Conservation (phyloP, 2,113 vertebrate genomes). For the Cathartes aura region DNA sequence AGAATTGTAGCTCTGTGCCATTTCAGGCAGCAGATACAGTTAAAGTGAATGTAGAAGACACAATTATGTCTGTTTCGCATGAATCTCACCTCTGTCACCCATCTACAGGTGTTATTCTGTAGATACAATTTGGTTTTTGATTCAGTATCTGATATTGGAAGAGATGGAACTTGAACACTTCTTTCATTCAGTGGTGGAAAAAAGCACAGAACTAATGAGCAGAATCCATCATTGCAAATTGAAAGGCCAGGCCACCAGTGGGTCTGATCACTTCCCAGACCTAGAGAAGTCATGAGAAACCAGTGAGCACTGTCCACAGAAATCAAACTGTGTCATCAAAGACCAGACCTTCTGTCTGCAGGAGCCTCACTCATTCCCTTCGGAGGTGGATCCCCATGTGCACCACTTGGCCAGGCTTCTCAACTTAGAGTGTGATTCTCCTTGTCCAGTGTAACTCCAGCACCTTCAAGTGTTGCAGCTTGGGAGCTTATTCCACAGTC, state of each 20-base stretch:
- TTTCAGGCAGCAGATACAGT: background rate
- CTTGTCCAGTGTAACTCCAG: background rate
- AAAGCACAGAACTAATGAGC: background rate
- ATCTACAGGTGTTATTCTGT: background rate
- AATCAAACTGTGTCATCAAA: background rate
- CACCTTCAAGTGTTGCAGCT: background rate
- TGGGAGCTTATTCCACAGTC: background rate
- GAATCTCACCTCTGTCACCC: background rate
- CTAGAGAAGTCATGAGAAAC: background rate
- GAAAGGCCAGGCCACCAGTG: background rate
- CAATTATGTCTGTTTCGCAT: background rate
- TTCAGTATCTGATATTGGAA: background rate
- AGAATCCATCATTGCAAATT: background rate
- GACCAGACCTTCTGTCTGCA: background rate
- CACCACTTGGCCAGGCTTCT: background rate
- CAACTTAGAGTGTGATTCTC: background rate
- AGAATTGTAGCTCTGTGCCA: background rate
- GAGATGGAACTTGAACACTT: background rate
- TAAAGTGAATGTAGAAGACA: background rate
- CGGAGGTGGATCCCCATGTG: background rate
- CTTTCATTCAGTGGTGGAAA: background rate
- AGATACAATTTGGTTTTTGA: background rate
- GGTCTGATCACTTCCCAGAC: background rate
- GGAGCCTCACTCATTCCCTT: background rate
- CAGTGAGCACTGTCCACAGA: background rate